Percentiles rank a stretch among this genome's conserved stretches.
Evolutionary conservation across 2,113 vertebrate species (phyloP).

Genomic region (Leptobrachium ailaonicum): DNA sequence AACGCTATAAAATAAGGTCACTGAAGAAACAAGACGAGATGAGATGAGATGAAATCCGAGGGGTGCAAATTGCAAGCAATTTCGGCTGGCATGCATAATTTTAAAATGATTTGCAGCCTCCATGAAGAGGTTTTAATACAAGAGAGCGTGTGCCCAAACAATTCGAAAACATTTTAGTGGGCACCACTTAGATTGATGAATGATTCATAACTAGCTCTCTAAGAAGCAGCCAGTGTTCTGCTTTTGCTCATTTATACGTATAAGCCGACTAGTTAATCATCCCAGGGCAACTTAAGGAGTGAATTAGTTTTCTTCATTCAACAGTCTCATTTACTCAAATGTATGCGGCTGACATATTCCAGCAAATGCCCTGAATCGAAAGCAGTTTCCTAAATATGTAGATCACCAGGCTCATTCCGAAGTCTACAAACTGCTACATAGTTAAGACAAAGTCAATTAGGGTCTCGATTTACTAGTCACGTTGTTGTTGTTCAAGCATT

Average conservation of each 20-base stretch:
- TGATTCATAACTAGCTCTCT: conserved; percentile 60
- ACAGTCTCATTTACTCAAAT: conserved; percentile 56
- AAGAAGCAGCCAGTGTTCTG: conserved; percentile 60
- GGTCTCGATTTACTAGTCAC: not conserved
- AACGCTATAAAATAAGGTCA: conserved; percentile 45
- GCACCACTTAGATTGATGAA: conserved; percentile 55
- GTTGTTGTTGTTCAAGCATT: not conserved
- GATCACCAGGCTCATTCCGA: conserved; percentile 34
- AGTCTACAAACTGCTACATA: not conserved
- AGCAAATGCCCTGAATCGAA: conserved; percentile 1
- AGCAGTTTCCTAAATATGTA: not conserved
- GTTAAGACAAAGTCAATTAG: not conserved
- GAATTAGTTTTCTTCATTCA: conserved; percentile 65
- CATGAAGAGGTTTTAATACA: conserved; percentile 57
- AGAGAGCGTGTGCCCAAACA: conserved; percentile 60
- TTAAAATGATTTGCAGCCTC: conserved; percentile 58
- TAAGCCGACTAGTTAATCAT: conserved; percentile 65
- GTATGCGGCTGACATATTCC: conserved; percentile 10
- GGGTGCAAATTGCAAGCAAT: conserved; percentile 47
- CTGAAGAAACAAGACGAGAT: conserved; percentile 30
- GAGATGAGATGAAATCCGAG: conserved; percentile 21
- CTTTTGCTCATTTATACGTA: conserved; percentile 56
- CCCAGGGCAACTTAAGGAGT: conserved; percentile 59
- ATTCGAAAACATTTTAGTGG: conserved; percentile 60
- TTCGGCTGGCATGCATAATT: conserved; percentile 53